Conservation (phyloP, 2,888 invertebrate genomes). For the Trypoxylon attenuatum region DNA sequence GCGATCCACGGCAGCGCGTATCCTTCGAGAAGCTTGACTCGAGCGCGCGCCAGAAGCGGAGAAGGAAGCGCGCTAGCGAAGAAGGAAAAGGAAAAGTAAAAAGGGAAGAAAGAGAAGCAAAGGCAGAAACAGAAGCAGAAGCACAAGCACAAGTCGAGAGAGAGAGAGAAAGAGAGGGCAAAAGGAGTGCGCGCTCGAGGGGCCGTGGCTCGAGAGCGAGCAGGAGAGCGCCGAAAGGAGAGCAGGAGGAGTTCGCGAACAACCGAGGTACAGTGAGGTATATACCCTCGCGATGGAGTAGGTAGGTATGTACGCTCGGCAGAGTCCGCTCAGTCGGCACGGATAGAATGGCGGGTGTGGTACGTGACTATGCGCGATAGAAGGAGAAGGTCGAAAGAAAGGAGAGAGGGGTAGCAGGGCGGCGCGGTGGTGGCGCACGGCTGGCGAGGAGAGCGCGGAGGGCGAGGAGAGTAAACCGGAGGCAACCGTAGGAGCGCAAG, state of each 20-base stretch:
- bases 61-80: neutral
- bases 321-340: slow-evolving; percentile 55
- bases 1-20: slow-evolving; percentile 55
- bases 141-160: neutral
- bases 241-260: slow-evolving; percentile 15
- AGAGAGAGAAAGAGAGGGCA: slow-evolving; percentile 1
- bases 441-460: slow-evolving; percentile 10
- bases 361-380: slow-evolving; percentile 55
- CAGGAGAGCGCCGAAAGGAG: neutral
- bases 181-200: slow-evolving; percentile 19
- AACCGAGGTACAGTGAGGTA: slow-evolving; percentile 31
- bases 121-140: slow-evolving; percentile 1
- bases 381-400: slow-evolving; percentile 50
- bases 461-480: neutral
- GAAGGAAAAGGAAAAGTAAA: slow-evolving; percentile 29
- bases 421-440: slow-evolving; percentile 20
- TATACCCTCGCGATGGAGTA: slow-evolving; percentile 49
- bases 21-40: slow-evolving; percentile 38
- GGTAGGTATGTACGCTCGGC: slow-evolving; percentile 47
- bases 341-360: slow-evolving; percentile 61
- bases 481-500: slow-evolving; percentile 3
- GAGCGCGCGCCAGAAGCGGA: slow-evolving; percentile 3
- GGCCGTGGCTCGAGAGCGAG: neutral
- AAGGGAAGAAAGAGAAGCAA: slow-evolving; percentile 1
- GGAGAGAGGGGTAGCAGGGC: slow-evolving; percentile 16